Evolutionary conservation across 2,888 invertebrate species (phyloP).

Genomic region (Synergus japonicus): DNA sequence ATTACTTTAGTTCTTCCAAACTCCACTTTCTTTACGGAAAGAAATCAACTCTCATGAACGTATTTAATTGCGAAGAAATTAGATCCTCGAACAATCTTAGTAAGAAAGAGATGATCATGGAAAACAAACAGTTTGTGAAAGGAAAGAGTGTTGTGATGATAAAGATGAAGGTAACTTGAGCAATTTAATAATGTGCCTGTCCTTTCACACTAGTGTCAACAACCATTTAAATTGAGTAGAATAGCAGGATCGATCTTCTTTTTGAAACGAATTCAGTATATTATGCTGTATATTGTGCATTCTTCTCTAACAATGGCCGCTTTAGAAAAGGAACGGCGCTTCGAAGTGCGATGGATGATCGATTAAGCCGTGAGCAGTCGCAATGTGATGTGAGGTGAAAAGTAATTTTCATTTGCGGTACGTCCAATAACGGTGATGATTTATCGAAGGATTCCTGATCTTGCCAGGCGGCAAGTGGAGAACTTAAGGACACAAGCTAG

Average conservation of each 20-base stretch:
- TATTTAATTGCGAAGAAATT: background rate
- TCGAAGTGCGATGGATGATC: slow-evolving; percentile 20
- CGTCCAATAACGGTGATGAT: slow-evolving; percentile 43
- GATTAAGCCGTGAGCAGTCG: slow-evolving; percentile 18
- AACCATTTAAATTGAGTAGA: slow-evolving; percentile 22
- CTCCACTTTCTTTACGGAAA: background rate
- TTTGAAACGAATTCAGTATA: background rate
- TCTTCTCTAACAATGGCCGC: slow-evolving; percentile 24
- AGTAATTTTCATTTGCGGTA: slow-evolving; percentile 43
- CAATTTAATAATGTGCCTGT: background rate
- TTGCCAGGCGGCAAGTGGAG: slow-evolving; percentile 20
- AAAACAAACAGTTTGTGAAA: background rate
- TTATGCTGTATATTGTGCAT: slow-evolving; percentile 13
- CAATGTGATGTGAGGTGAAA: slow-evolving; percentile 37
- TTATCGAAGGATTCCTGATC: slow-evolving; percentile 28
- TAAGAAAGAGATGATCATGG: background rate
- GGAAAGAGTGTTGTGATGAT: background rate
- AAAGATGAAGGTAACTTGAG: background rate
- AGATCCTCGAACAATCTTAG: background rate
- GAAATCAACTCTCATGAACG: background rate
- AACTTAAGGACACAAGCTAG: slow-evolving; percentile 52
- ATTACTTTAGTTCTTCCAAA: slow-evolving; percentile 25
- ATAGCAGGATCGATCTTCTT: background rate
- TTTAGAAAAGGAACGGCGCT: background rate
- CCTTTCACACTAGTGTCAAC: slow-evolving; percentile 9